Percentiles rank a stretch among this genome's conserved stretches.
Conservation (phyloP, 2,888 invertebrate genomes). For the Hyposoter dolosus region DNA sequence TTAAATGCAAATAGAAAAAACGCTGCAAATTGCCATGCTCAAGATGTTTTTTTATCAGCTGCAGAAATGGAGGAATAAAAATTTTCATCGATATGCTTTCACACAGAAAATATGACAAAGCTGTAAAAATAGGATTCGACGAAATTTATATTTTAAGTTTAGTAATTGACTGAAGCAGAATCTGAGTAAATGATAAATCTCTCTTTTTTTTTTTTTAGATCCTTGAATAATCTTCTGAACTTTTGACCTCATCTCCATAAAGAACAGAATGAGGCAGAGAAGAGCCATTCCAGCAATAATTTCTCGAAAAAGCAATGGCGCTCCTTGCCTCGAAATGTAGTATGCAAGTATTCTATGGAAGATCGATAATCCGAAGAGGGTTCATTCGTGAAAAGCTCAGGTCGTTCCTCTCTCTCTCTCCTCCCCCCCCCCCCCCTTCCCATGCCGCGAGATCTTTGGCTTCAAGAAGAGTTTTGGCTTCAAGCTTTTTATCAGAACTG, state of each 20-base stretch:
- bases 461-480: constrained; percentile 56
- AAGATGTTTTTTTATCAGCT: no score
- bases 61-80: background rate
- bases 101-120: background rate
- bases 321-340: constrained; percentile 20
- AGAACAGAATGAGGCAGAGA: background rate
- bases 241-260: constrained; percentile 38
- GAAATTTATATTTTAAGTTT: background rate
- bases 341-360: constrained; percentile 31
- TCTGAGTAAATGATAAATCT: background rate
- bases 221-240: constrained; percentile 29
- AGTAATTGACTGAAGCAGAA: background rate
- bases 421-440: no score
- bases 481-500: constrained; percentile 48
- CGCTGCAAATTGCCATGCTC: no score
- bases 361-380: constrained; percentile 57
- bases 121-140: background rate
- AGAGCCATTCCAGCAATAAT: constrained; percentile 25
- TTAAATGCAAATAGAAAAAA: no score
- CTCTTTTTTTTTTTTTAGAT: background rate
- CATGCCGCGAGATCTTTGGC: constrained; percentile 43
- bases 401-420: constrained; percentile 54
- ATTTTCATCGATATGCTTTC: background rate
- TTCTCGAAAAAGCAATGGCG: constrained; percentile 41
- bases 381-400: constrained; percentile 60